Conservation (phyloP, 1,140 invertebrate genomes). For the Bombus huntii region DNA sequence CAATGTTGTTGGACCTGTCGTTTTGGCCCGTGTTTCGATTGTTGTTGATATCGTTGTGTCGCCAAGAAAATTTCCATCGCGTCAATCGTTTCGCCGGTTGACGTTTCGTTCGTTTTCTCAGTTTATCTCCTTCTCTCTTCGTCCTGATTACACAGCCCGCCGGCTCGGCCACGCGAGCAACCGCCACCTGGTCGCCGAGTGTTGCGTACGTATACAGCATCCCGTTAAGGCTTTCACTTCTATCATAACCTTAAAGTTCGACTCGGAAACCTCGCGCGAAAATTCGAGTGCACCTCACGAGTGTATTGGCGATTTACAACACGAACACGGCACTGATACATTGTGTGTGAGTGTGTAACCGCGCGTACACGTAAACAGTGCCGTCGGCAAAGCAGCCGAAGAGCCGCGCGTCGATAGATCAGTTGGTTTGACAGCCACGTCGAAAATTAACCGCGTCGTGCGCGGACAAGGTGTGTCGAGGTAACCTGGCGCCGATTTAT, state of each 20-base stretch:
- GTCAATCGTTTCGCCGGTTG: slow-evolving; percentile 18
- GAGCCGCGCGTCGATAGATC: slow-evolving; percentile 1
- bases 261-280: background rate
- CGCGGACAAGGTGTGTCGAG: slow-evolving; percentile 8
- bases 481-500: background rate
- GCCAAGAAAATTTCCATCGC: slow-evolving; percentile 4
- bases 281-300: background rate
- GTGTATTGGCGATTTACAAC: background rate
- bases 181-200: slow-evolving; percentile 3
- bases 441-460: slow-evolving; percentile 1
- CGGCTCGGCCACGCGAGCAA: background rate
- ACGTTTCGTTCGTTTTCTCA: background rate
- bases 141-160: background rate
- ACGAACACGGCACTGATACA: background rate
- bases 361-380: slow-evolving; percentile 15
- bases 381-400: background rate
- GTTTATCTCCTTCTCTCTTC: background rate
- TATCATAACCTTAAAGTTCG: slow-evolving; percentile 40
- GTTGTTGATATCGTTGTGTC: slow-evolving; percentile 54
- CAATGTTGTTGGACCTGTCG: slow-evolving; percentile 68
- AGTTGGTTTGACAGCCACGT: background rate
- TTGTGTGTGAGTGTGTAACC: background rate
- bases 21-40: slow-evolving; percentile 64
- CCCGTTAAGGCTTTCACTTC: background rate
- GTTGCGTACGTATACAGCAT: slow-evolving; percentile 8